Evolutionary conservation across 2,113 vertebrate genomes (phyloP).

Genomic region (Barnardius zonarius): DNA sequence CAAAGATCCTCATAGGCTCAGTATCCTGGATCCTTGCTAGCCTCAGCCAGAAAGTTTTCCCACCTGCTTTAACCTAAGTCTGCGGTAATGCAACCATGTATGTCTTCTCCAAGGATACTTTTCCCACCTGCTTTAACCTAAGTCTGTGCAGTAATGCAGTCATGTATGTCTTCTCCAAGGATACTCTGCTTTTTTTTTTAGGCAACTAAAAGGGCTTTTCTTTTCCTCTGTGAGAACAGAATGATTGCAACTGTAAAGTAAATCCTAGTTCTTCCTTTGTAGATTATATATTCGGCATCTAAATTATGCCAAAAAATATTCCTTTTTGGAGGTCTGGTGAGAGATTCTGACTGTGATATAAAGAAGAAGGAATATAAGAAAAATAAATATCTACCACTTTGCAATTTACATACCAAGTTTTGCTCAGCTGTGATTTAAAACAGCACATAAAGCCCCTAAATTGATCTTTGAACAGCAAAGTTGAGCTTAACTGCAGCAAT

Average conservation of each 20-base stretch:
- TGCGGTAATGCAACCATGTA: too few species aligned
- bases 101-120: neutral
- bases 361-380: constrained; percentile 28
- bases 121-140: neutral
- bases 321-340: neutral
- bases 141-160: neutral
- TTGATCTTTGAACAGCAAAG: constrained; percentile 31
- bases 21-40: neutral
- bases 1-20: neutral
- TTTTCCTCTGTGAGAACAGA: neutral
- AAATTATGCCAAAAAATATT: constrained; percentile 8
- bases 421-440: constrained; percentile 61
- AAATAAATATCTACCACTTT: constrained; percentile 1
- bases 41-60: neutral
- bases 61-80: neutral
- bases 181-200: neutral
- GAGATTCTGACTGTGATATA: constrained; percentile 30
- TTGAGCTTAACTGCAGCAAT: constrained; percentile 13
- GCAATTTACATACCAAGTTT: constrained; percentile 43
- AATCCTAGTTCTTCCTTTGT: neutral
- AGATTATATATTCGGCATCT: neutral
- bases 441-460: constrained; percentile 31
- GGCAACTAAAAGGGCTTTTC: neutral
- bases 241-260: neutral
- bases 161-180: neutral